Evolutionary conservation across 2,797 vertebrate species (phyloP).

Genomic region (Macroramphosus scolopax): DNA sequence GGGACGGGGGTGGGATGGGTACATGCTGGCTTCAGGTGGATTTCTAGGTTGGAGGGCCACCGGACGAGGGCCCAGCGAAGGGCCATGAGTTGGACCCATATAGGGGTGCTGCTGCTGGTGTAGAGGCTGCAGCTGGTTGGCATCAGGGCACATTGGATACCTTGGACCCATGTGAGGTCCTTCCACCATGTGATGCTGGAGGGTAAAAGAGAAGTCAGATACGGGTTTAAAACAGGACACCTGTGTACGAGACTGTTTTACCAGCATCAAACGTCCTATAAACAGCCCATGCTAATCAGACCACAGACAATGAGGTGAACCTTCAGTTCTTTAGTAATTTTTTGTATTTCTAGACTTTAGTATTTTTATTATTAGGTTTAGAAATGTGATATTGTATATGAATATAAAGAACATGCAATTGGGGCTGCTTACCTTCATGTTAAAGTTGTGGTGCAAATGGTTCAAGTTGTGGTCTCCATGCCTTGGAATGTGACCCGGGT

Average conservation of each 20-base stretch:
- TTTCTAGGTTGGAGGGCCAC: constrained; percentile 82
- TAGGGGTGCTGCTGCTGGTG: constrained; percentile 76
- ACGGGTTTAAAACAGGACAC: neutral
- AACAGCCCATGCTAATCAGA: no score
- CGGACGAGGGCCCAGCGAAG: constrained; percentile 82
- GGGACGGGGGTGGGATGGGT: constrained; percentile 78
- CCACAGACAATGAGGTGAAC: no score
- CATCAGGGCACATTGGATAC: constrained; percentile 76
- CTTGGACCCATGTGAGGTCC: constrained; percentile 79
- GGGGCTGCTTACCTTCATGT: constrained; percentile 82
- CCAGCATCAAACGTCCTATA: no score
- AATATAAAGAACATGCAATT: neutral
- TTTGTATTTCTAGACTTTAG: no score
- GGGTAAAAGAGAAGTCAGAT: neutral
- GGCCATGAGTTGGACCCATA: constrained; percentile 79
- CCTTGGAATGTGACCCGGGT: constrained; percentile 80
- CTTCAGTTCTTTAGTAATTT: no score
- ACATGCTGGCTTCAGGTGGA: constrained; percentile 81
- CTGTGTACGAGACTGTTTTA: no score
- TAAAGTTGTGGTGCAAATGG: constrained; percentile 77
- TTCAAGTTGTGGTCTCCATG: constrained; percentile 80
- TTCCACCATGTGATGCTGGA: constrained; percentile 79
- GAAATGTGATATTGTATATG: neutral
- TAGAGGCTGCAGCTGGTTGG: constrained; percentile 61
- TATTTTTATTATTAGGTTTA: no score